Conservation (phyloP, 2,113 vertebrate genomes). For the Anarrhichthys ocellatus region DNA sequence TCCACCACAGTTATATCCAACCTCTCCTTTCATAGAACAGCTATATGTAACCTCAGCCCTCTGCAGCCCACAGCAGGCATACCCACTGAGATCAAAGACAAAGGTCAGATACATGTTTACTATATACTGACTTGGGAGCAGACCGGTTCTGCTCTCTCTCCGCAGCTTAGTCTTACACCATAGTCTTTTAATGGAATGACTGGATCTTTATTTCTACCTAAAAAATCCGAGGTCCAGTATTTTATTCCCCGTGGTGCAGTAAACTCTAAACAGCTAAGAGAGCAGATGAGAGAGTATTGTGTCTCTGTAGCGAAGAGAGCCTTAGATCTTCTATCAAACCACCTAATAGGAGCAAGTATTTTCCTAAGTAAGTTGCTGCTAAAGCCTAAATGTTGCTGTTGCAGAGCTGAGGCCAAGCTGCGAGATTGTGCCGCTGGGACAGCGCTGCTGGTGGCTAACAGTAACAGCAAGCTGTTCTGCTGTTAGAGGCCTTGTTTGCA, state of each 20-base stretch:
- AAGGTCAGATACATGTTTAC: constrained; percentile 64
- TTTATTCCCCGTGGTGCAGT: constrained; percentile 26
- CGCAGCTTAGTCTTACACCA: constrained; percentile 21
- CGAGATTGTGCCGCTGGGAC: constrained; percentile 69
- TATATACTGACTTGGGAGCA: not conserved
- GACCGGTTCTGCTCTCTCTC: constrained; percentile 14
- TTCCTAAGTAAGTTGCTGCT: constrained; percentile 59
- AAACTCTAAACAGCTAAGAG: constrained; percentile 43
- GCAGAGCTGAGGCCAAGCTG: constrained; percentile 58
- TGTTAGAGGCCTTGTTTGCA: constrained; percentile 72
- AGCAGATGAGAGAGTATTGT: constrained; percentile 9
- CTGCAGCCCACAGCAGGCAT: constrained; percentile 48
- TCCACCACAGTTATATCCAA: constrained; percentile 76
- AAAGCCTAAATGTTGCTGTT: constrained; percentile 54
- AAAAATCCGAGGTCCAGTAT: constrained; percentile 13
- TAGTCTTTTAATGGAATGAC: constrained; percentile 27
- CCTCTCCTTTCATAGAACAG: constrained; percentile 72
- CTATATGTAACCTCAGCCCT: constrained; percentile 72
- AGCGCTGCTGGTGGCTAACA: constrained; percentile 71
- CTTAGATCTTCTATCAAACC: constrained; percentile 39
- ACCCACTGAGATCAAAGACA: constrained; percentile 66
- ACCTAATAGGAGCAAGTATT: constrained; percentile 49
- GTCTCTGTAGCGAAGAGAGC: not conserved
- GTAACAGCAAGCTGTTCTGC: constrained; percentile 72
- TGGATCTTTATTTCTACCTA: not conserved